Evolutionary conservation across 2,888 invertebrate species (phyloP), one percentile per base, ranked within the genome.

Genomic region (Chaitophorus viminalis): DNA sequence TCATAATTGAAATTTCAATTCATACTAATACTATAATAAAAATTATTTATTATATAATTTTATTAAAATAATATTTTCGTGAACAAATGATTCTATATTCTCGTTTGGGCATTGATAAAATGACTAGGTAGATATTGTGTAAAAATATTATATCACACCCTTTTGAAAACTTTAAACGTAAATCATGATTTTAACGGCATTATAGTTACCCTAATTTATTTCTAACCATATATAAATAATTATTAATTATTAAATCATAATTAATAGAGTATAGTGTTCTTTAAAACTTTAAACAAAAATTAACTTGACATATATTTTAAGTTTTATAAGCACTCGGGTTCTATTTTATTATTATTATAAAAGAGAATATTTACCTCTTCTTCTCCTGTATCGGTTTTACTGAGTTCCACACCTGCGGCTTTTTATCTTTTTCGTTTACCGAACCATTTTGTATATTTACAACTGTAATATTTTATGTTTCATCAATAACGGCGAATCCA

Each of bases 401-500:
- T 4, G 33, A 36, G 4, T 33, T 72, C 21, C n/a, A 33, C n/a
- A n/a, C n/a, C 29, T 46, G n/a, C 46, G 25, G 79, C 8, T 18
- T 79, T 65, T 65, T 39, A n/a, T 65, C 18, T 65, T 21, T 65
- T 39, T 79, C 17, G n/a, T 60, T 39, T 46, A 46, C n/a, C n/a
- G 8, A 75, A 46, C n/a, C n/a, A 75, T 75, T 75, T 39, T 75
- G 2, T 75, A 75, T 46, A 6, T 82, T 60, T 60, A 60, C 18
- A 36, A 36, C 65, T 83, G 4, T 65, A 65, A 65, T 39, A 75
- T 65, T 65, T 84, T 76, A 76, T 65, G 31, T 65, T 46, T 9
- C 21, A 17, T 65, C 65, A 46, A 84, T 65, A 84, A 39, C 31
- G 31, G 39, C 8, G 25, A 76, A 84, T 76, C n/a, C 76, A 76